Evolutionary conservation across 2,113 vertebrate species (phyloP).

Genomic region (pig (Sus scrofa)): DNA sequence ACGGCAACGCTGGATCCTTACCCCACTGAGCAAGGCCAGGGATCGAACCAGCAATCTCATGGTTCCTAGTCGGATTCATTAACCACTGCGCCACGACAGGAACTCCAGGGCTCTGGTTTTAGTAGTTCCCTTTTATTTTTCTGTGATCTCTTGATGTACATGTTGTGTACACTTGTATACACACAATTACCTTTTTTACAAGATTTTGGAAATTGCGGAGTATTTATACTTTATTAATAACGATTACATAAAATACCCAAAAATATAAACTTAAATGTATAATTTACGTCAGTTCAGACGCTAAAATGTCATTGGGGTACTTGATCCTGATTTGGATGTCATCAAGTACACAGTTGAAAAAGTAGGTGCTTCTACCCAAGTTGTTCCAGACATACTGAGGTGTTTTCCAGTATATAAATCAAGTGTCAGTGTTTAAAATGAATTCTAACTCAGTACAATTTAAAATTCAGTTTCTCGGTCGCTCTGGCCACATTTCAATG

Average conservation of each 20-base stretch:
- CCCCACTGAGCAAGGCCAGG: no score
- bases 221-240: background rate
- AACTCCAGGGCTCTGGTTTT: no score
- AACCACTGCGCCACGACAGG: no score
- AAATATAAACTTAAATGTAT: no score
- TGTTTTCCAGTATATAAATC: background rate
- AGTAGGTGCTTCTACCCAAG: background rate
- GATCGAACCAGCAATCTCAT: no score
- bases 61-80: no score
- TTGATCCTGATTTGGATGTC: background rate
- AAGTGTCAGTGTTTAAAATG: background rate
- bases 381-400: background rate
- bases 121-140: background rate
- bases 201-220: background rate
- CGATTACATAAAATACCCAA: background rate
- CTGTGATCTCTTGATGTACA: background rate
- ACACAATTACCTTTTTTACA: background rate
- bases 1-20: no score
- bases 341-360: background rate
- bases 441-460: background rate
- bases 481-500: no score
- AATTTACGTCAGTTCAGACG: background rate
- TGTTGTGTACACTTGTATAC: background rate
- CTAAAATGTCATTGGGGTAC: background rate
- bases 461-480: background rate